Percentiles rank a stretch among this genome's conserved stretches.
Conservation (phyloP, 2,888 invertebrate species). For the Halocaridina rubra region DNA sequence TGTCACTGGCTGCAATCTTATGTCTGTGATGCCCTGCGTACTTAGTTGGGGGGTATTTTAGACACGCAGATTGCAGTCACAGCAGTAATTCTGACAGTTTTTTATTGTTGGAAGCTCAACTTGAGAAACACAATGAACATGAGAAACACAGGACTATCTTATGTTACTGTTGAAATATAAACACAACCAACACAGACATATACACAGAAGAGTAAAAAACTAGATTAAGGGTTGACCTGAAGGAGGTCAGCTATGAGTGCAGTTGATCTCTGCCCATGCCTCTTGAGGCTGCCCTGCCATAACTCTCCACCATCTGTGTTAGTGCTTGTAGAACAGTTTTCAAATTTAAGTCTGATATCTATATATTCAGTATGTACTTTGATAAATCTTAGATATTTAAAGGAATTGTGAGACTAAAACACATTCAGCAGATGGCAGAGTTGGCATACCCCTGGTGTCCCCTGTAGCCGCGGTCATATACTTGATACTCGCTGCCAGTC, state of each 20-base stretch:
- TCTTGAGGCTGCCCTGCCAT: slow-evolving; percentile 14
- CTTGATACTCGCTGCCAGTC: slow-evolving; percentile 14
- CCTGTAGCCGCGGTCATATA: slow-evolving; percentile 20
- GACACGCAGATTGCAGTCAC: too few species aligned
- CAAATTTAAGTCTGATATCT: too few species aligned
- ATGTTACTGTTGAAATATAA: slow-evolving; percentile 43
- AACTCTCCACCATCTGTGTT: slow-evolving; percentile 26
- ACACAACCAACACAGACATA: slow-evolving; percentile 46
- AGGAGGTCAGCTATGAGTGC: slow-evolving; percentile 4
- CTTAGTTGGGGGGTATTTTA: too few species aligned
- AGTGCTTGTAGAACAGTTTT: too few species aligned
- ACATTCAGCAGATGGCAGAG: slow-evolving; percentile 2
- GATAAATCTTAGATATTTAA: too few species aligned
- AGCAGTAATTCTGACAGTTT: too few species aligned
- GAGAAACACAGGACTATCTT: slow-evolving; percentile 52
- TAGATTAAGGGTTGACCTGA: slow-evolving; percentile 23
- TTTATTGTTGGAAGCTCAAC: slow-evolving; percentile 33
- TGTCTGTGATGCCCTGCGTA: too few species aligned
- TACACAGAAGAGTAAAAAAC: slow-evolving; percentile 15
- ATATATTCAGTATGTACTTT: too few species aligned
- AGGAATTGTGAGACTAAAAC: too few species aligned
- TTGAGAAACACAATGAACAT: slow-evolving; percentile 54
- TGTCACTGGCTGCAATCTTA: too few species aligned
- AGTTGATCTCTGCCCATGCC: slow-evolving; percentile 32
- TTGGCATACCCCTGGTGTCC: neutral